Evolutionary conservation across 1,140 invertebrate species (phyloP).

Genomic region (Drosophila subobscura): DNA sequence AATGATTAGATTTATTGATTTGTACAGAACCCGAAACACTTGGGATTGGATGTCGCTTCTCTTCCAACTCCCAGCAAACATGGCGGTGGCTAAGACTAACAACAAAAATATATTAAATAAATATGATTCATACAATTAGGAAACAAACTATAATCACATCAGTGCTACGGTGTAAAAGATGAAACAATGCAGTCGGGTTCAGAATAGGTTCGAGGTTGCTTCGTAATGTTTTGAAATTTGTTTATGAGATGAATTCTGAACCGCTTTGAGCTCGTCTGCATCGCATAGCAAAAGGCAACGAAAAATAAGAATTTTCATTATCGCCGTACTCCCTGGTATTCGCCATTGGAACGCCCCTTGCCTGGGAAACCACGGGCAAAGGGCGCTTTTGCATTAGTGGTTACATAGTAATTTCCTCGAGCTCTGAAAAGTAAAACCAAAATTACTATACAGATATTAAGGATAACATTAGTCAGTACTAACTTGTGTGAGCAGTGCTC

Average conservation of each 20-base stretch:
- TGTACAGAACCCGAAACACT: slow-evolving; percentile 59
- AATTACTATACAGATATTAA: background rate
- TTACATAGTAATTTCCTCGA: slow-evolving; percentile 92
- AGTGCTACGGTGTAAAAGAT: slow-evolving; percentile 57
- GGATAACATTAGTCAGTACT: slow-evolving; percentile 65
- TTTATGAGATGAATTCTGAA: background rate
- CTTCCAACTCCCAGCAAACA: slow-evolving; percentile 32
- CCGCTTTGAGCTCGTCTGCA: background rate
- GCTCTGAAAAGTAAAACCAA: slow-evolving; percentile 85
- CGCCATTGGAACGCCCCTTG: slow-evolving; percentile 84
- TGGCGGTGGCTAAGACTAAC: slow-evolving; percentile 70
- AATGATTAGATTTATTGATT: slow-evolving; percentile 69
- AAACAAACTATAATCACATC: slow-evolving; percentile 78
- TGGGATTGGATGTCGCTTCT: background rate
- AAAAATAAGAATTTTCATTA: slow-evolving; percentile 22
- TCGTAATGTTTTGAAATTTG: background rate
- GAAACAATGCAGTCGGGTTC: slow-evolving; percentile 11
- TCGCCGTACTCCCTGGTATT: slow-evolving; percentile 77
- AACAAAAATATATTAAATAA: slow-evolving; percentile 63
- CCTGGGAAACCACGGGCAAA: slow-evolving; percentile 92
- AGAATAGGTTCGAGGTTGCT: background rate
- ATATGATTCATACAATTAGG: slow-evolving; percentile 57
- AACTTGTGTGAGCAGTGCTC: slow-evolving; percentile 90
- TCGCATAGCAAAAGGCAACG: background rate
- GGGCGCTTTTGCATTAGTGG: slow-evolving; percentile 92